Base-by-base conservation (phyloP, 1,140 invertebrate species). In the Argopecten irradians region DNA sequence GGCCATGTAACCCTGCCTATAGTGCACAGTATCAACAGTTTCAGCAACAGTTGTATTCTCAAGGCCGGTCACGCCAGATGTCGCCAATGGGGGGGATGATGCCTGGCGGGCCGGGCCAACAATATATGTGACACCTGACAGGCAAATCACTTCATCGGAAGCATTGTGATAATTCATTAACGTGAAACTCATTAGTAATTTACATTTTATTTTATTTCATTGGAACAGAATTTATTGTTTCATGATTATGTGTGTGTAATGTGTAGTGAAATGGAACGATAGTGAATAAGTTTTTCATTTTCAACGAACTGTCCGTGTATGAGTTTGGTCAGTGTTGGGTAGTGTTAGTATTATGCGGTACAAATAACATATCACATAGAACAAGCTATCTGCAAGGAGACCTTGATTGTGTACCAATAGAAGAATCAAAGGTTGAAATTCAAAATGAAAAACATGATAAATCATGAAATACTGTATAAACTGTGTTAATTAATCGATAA, bases 11-110 rank as follows among this genome's bases (percentile, higher is more conserved):
- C 22, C 91, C 90, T 82, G 90, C 86, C 33, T 93, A 93, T 43
- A 92, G 82, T 87, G 90, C 91, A 71, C 93, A 94, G 39, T 94
- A 93, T 91, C 94, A 95, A 88, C 94, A 94, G 84, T 95, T 94
- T 90, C 94, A 94, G 87, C 94, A 95, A 89, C 94, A 95, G 91
- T 90, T 94, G 34, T 95, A 94, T 89, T 91, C 93, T 43, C 93
- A 94, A 90, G 90, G 91, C 84, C 90, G 93, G 32, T 89, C 91
- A 13, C 82, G 93, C 35, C 94, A 94, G 84, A 94, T 94, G 92
- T 93, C 93, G 33, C 93, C 93, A 3, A 93, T 93, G 91, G 91
- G 90, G 28, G 89, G 91, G 35, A 92, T 93, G 91, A 94, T 94
- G 93, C 92, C 90, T 5, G 92, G 92, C 28, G 92, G 92, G 43